phyloP scores from a whole-genome alignment of 1,140 invertebrate genomes.

The Microplitis demolitor region DNA sequence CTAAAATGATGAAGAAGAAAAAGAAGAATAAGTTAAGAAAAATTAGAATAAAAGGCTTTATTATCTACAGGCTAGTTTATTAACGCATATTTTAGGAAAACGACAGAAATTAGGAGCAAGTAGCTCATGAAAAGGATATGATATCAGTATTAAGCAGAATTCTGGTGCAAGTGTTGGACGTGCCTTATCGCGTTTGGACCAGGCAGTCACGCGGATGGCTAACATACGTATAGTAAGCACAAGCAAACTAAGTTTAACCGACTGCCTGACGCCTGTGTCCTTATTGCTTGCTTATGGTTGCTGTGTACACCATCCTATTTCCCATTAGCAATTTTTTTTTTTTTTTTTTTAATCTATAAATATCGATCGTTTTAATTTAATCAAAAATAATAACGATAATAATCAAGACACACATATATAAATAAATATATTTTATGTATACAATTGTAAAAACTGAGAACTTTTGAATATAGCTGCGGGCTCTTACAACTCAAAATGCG shows the following conservation, averaged over 20 bases:
- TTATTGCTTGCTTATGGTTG: not conserved
- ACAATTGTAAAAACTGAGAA: too few species aligned
- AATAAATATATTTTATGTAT: too few species aligned
- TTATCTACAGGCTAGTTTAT: too few species aligned
- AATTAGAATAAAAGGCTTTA: too few species aligned
- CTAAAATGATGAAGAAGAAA: too few species aligned
- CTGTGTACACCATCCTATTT: not conserved
- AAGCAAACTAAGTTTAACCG: not conserved
- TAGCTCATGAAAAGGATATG: constrained; percentile 41
- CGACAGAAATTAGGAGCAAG: not conserved
- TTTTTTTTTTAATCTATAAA: too few species aligned
- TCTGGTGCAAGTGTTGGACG: constrained; percentile 54
- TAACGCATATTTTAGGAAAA: too few species aligned
- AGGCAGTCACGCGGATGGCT: constrained; percentile 42
- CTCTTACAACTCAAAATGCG: constrained; percentile 40
- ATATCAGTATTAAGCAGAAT: constrained; percentile 53
- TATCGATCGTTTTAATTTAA: too few species aligned
- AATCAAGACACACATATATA: too few species aligned
- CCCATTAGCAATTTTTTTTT: too few species aligned
- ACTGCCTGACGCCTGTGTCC: not conserved
- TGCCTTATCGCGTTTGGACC: constrained; percentile 57
- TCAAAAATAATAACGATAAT: too few species aligned
- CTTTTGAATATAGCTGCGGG: constrained; percentile 5
- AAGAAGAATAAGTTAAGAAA: too few species aligned
- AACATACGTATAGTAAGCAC: constrained; percentile 31